phyloP scores from a whole-genome alignment of 2,888 invertebrate species.

The Scelioninae gen. 1 region DNA sequence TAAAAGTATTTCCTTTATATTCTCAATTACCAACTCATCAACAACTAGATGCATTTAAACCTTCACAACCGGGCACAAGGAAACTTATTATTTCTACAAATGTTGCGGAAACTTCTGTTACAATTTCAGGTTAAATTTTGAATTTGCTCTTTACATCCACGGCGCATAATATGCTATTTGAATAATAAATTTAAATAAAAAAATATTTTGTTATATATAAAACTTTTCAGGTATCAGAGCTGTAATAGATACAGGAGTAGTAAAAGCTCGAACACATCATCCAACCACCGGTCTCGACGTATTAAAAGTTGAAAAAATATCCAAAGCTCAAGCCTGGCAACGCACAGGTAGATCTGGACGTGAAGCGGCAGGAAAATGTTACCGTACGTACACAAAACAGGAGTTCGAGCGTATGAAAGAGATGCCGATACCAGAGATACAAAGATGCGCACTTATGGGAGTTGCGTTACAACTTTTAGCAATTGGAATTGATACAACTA shows the following conservation, averaged over 20 bases:
- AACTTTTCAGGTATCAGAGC: conserved; percentile 89
- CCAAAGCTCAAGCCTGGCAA: conserved; percentile 97
- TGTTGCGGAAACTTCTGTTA: conserved; percentile 98
- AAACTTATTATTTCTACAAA: conserved; percentile 98
- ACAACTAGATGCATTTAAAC: conserved; percentile 94
- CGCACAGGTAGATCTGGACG: conserved; percentile 96
- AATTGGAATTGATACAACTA: conserved; percentile 91
- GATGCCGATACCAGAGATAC: conserved; percentile 94
- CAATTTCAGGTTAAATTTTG: conserved; percentile 89
- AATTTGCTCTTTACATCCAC: not conserved
- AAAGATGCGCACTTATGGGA: conserved; percentile 88
- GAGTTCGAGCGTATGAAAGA: conserved; percentile 90
- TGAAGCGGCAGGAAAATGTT: conserved; percentile 93
- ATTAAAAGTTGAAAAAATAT: conserved; percentile 91
- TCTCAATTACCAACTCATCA: conserved; percentile 94
- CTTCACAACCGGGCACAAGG: conserved; percentile 89
- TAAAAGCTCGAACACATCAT: conserved; percentile 94
- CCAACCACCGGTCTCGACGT: conserved; percentile 93
- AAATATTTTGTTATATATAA: not conserved
- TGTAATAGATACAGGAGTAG: conserved; percentile 96
- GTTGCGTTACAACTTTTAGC: conserved; percentile 93
- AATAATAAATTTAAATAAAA: too few relatives aligned
- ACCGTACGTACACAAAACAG: conserved; percentile 92
- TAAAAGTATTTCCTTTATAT: conserved; percentile 94
- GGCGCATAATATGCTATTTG: too few relatives aligned